phyloP scores from a whole-genome alignment of 2,888 invertebrate species.

The Congeria kusceri region DNA sequence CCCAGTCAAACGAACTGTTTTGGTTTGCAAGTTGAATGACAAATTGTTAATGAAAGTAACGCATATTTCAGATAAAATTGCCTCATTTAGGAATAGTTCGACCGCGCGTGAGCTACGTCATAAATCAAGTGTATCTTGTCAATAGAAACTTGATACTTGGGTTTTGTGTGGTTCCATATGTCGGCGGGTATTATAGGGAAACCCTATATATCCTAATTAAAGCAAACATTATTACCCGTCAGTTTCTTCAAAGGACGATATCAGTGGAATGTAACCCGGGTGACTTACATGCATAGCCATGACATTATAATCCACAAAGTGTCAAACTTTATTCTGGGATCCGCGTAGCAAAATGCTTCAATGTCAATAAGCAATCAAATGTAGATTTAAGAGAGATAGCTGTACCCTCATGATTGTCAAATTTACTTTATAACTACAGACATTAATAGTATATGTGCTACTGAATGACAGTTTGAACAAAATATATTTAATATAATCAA shows the following conservation, averaged over 20 bases:
- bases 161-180: constrained; percentile 18
- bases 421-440: too few species aligned
- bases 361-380: too few species aligned
- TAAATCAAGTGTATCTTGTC: constrained; percentile 36
- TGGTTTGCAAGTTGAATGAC: constrained; percentile 36
- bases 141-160: constrained; percentile 26
- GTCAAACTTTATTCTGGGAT: background rate
- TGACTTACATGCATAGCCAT: background rate
- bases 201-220: constrained; percentile 32
- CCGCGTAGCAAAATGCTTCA: background rate
- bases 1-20: too few species aligned
- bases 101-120: constrained; percentile 19
- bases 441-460: too few species aligned
- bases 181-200: constrained; percentile 34
- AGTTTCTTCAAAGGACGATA: background rate
- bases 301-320: background rate
- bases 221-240: constrained; percentile 2
- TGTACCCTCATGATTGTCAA: too few species aligned
- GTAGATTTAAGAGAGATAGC: too few species aligned
- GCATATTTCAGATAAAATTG: constrained; percentile 26
- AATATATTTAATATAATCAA: too few species aligned
- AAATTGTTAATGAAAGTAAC: constrained; percentile 50
- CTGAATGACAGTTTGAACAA: too few species aligned
- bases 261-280: background rate
- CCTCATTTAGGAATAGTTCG: constrained; percentile 5